These are phyloP conservation scores for Melopsittacus undulatus DNA, from an alignment of 2,797 vertebrate species.

Conservation along the genomic window DNA sequence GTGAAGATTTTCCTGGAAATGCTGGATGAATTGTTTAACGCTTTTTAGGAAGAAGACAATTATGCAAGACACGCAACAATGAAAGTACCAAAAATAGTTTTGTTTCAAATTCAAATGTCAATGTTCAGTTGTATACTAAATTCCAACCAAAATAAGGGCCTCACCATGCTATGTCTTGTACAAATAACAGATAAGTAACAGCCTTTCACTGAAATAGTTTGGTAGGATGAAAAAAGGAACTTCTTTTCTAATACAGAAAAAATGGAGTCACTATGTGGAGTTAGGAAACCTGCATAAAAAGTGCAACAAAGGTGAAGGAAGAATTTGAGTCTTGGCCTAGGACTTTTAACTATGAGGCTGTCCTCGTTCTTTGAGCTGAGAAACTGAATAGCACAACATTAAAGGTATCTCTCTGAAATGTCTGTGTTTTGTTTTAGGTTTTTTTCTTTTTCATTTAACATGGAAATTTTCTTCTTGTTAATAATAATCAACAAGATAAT, in stretches of 20 bases:
- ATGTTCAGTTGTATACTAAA: neutral
- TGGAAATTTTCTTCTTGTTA: neutral
- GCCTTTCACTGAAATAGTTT: neutral
- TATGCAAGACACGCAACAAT: slow-evolving; percentile 26
- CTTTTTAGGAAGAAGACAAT: slow-evolving; percentile 53
- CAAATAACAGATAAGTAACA: neutral
- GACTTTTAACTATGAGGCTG: neutral
- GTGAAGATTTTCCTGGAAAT: slow-evolving; percentile 44
- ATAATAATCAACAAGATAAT: neutral
- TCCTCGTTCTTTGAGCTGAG: neutral
- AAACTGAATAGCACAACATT: neutral
- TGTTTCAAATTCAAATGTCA: slow-evolving; percentile 34
- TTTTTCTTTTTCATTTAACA: neutral
- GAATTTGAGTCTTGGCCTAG: neutral
- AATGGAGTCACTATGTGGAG: neutral
- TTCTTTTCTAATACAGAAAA: neutral
- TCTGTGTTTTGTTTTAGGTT: neutral
- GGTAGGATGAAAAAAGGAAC: neutral
- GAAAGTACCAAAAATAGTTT: neutral
- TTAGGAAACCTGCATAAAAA: neutral
- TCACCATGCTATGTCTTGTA: neutral
- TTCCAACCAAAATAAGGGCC: neutral
- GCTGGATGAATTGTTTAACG: slow-evolving; percentile 13
- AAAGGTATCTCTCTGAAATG: neutral
- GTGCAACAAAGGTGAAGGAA: neutral